phyloP scores from a whole-genome alignment of 2,113 vertebrate genomes.

The Triplophysa siluroides region DNA sequence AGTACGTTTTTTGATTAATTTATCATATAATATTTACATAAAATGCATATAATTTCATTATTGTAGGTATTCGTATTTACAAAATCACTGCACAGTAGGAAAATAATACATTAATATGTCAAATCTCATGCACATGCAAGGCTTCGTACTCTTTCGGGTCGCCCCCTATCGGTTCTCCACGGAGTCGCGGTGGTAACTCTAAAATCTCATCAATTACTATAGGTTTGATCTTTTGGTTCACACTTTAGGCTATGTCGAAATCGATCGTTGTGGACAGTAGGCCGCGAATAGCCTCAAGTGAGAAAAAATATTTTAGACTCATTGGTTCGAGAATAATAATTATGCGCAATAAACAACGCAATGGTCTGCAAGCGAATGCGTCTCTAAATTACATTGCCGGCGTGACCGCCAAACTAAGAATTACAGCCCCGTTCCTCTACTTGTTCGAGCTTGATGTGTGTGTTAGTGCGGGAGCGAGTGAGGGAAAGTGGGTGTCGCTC shows the following conservation, averaged over 20 bases:
- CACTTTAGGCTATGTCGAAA: not conserved
- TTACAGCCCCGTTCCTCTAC: slow-evolving; percentile 37
- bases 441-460: slow-evolving; percentile 30
- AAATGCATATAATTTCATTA: too few relatives aligned
- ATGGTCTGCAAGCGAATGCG: not conserved
- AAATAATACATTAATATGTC: too few relatives aligned
- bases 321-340: not conserved
- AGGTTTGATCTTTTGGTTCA: slow-evolving; percentile 44
- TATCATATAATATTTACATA: not conserved
- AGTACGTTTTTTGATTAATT: not conserved
- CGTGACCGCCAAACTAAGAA: slow-evolving; percentile 45
- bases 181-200: not conserved
- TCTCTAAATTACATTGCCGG: slow-evolving; percentile 19
- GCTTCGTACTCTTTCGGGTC: not conserved
- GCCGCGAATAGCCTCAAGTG: not conserved
- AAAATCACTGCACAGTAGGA: too few relatives aligned
- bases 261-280: not conserved
- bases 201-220: slow-evolving; percentile 17
- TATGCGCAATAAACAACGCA: not conserved
- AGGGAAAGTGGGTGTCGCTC: slow-evolving; percentile 51
- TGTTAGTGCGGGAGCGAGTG: not conserved
- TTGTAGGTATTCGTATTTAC: not conserved
- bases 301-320: too few relatives aligned
- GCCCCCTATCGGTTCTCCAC: slow-evolving; percentile 16
- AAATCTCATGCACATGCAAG: too few relatives aligned